Evolutionary conservation across 2,797 vertebrate species (phyloP), one percentile per base, ranked within the genome.

Genomic region (Typhlichthys subterraneus): DNA sequence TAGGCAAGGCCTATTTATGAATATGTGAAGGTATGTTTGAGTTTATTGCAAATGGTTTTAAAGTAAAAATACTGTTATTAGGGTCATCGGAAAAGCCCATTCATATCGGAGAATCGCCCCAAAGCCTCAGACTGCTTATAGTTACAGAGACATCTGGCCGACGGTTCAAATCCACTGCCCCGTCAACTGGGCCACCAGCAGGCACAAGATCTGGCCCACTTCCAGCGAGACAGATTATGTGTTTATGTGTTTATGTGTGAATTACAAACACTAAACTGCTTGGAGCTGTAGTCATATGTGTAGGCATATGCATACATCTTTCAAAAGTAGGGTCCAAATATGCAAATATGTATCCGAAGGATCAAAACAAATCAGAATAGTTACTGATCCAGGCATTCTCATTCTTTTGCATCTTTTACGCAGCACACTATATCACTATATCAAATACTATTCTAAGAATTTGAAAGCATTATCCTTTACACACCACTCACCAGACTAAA

Each of bases 391-490:
- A 6, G 33, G 33, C 33, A 38, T 38, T 38, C 33, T 38, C 33
- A 8, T 38, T 38, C 33, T 38, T 38, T 38, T 38, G 33, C 33
- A 5, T 38, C 8, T 38, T 1, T 38, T 38, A 38, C 33, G 1
- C 5, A 6, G 33, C 33, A 38, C 33, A 38, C 8, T 38, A 8
- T 6, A 38, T 23, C 23, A 23, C 3, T 4, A 23, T 23, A 23
- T 23, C 23, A 23, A 23, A 23, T 23, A 23, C 23, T 23, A 23
- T 23, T 23, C 23, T 23, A 23, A 23, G 23, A 23, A 38, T 38
- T 31, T 64, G 53, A 45, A 59, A 63, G 57, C 47, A 61, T 60
- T 19, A 58, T 77, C 65, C 72, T 81, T 82, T 70, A 75, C 67
- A 59, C 72, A 61, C 58, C 53, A 70, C 65, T 80, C 48, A 67